Percentiles rank a stretch among this genome's conserved stretches.
These are phyloP conservation scores for Onychomys leucogaster DNA, from an alignment of 2,797 vertebrate genomes.

Conservation along the genomic window DNA sequence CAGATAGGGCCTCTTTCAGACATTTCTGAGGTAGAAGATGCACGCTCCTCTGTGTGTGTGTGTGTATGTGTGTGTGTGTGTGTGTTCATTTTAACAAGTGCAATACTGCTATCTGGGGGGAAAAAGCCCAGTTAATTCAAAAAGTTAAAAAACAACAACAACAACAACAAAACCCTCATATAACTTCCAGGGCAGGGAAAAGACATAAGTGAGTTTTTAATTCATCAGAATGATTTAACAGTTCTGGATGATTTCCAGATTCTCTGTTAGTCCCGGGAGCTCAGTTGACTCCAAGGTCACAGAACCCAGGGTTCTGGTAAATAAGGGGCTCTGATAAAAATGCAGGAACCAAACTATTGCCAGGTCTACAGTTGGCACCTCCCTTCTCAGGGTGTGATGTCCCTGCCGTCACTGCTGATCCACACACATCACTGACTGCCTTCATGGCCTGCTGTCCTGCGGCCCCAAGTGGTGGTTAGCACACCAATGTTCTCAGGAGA, in stretches of 20 bases:
- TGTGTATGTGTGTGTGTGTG: neutral
- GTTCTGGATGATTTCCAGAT: neutral
- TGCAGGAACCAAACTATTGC: neutral
- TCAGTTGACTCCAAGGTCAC: neutral
- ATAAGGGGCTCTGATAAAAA: neutral
- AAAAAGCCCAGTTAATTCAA: neutral
- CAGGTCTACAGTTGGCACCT: neutral
- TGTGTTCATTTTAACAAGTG: neutral
- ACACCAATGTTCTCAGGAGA: neutral
- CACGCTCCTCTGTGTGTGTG: neutral
- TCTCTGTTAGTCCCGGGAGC: neutral
- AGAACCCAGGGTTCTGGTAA: slow-evolving; percentile 22
- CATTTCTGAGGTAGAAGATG: slow-evolving; percentile 14
- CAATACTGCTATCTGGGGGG: neutral
- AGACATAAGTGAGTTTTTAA: slow-evolving; percentile 24
- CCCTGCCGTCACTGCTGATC: neutral
- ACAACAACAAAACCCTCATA: slow-evolving; percentile 4
- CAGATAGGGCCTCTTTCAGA: neutral
- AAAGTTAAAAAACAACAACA: slow-evolving; percentile 14
- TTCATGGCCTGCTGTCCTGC: neutral
- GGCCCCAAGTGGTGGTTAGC: neutral
- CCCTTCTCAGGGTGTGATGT: neutral
- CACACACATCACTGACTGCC: neutral
- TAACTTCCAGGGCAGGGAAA: slow-evolving; percentile 3
- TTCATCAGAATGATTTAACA: neutral